phyloP scores from a whole-genome alignment of 2,797 vertebrate genomes.

The Peromyscus attwateri region DNA sequence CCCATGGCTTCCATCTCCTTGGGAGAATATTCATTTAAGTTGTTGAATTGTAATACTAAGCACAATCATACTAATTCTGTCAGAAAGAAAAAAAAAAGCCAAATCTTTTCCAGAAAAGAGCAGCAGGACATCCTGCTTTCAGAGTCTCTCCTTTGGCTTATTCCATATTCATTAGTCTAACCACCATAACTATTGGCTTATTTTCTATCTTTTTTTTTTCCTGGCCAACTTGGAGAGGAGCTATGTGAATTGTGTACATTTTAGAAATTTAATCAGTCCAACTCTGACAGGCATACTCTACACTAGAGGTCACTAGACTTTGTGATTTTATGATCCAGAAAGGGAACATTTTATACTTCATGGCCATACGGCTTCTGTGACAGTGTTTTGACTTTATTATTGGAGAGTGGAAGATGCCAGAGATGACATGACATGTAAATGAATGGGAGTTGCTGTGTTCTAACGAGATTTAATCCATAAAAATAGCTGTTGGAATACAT shows the following conservation, averaged over 20 bases:
- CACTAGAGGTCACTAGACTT: slow-evolving; percentile 26
- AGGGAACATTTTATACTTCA: slow-evolving; percentile 13
- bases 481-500: background rate
- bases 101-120: slow-evolving; percentile 2
- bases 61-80: background rate
- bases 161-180: background rate
- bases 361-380: background rate
- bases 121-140: background rate
- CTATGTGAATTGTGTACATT: slow-evolving; percentile 34
- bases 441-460: background rate
- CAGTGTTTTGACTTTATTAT: background rate
- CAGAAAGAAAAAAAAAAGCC: background rate
- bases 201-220: background rate
- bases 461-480: slow-evolving; percentile 17
- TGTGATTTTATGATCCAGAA: background rate
- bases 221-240: background rate
- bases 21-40: slow-evolving; percentile 3
- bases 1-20: slow-evolving; percentile 21
- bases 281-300: background rate
- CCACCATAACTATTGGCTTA: background rate
- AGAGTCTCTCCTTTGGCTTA: background rate
- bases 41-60: background rate
- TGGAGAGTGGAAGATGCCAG: background rate
- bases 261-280: slow-evolving; percentile 37
- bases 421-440: background rate